Evolutionary conservation across 2,113 vertebrate genomes (phyloP).

Genomic region (Thryonomys swinderianus): DNA sequence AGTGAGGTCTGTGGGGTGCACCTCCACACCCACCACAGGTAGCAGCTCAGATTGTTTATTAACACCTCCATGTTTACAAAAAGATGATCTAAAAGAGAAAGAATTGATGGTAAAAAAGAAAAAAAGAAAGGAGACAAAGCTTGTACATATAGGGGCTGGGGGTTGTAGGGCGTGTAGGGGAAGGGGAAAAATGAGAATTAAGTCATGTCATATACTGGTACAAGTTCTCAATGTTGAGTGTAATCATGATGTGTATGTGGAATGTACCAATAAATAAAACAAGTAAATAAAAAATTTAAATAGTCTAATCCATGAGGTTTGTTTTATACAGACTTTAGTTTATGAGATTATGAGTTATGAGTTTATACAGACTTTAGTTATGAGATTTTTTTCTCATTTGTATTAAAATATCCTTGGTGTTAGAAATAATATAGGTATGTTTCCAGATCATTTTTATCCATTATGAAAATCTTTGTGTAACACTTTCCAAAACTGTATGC

Average conservation of each 20-base stretch:
- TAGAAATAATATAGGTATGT: conserved; percentile 49
- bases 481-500: neutral
- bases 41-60: neutral
- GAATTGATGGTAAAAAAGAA: too few species aligned
- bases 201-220: too few species aligned
- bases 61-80: neutral
- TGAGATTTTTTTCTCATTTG: neutral
- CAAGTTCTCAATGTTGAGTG: too few species aligned
- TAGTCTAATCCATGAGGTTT: neutral
- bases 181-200: too few species aligned
- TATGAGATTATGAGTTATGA: too few species aligned
- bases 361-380: neutral
- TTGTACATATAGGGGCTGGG: too few species aligned
- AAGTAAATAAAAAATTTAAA: too few species aligned
- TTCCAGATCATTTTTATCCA: conserved; percentile 52
- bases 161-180: too few species aligned
- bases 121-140: too few species aligned
- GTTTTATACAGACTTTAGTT: neutral
- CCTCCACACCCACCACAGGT: fast-evolving
- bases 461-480: conserved; percentile 2
- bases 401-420: conserved; percentile 2
- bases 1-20: fast-evolving
- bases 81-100: too few species aligned
- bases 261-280: too few species aligned
- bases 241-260: too few species aligned